Conservation (phyloP, 1,140 invertebrate species). For the Drosophila lowei region DNA sequence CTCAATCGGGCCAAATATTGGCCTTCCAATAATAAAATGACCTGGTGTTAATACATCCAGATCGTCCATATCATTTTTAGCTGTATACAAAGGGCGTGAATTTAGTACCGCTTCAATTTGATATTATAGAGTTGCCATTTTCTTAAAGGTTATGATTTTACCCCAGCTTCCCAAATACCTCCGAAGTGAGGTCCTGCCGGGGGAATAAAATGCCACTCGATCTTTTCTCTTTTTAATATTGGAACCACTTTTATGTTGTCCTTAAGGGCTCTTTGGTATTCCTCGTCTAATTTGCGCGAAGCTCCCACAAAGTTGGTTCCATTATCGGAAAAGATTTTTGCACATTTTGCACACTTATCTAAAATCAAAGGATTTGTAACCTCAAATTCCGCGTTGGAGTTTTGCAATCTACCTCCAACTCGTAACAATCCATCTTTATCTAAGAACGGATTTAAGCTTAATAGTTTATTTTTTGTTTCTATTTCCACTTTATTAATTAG, state of each 20-base stretch:
- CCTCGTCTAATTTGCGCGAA: not conserved
- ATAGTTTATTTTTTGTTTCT: no score
- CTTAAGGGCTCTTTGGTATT: not conserved
- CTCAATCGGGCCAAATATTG: not conserved
- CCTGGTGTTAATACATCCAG: no score
- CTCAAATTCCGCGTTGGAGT: not conserved
- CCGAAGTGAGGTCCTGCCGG: constrained; percentile 7
- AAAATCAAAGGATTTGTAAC: not conserved
- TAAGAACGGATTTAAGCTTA: no score
- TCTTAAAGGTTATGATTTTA: constrained; percentile 2
- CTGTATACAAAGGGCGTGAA: not conserved
- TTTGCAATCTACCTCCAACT: constrained; percentile 6
- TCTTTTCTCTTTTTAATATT: not conserved
- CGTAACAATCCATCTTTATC: not conserved
- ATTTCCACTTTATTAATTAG: no score
- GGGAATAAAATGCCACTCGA: not conserved
- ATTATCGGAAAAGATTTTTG: not conserved
- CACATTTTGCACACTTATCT: not conserved
- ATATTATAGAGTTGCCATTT: not conserved
- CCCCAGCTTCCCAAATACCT: constrained; percentile 11
- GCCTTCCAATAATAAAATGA: no score
- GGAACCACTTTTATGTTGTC: no score
- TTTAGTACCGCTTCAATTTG: not conserved
- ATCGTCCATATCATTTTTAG: no score
- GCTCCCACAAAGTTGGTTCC: constrained; percentile 5